Evolutionary conservation across 1,140 invertebrate species (phyloP).

Genomic region (Drusus annulatus): DNA sequence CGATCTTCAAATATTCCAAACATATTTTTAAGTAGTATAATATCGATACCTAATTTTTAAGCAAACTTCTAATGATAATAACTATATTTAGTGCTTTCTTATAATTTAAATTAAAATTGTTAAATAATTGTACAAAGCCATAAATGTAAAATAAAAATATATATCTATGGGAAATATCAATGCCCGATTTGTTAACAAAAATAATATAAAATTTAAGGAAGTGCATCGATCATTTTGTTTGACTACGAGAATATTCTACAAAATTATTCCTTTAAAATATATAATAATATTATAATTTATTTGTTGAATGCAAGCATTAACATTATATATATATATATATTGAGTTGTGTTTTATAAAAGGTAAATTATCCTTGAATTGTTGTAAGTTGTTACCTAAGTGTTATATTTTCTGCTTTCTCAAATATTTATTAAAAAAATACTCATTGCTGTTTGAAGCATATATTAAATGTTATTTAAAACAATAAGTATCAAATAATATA

Average conservation of each 20-base stretch:
- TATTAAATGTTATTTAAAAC: conserved; percentile 51
- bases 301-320: conserved; percentile 8
- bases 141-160: conserved; percentile 26
- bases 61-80: no score
- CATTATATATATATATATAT: conserved; percentile 16
- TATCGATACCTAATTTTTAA: neutral
- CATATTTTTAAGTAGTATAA: no score
- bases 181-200: conserved; percentile 38
- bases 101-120: conserved; percentile 4
- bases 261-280: neutral
- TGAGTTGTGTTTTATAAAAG: conserved; percentile 20
- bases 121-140: conserved; percentile 19
- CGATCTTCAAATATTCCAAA: no score
- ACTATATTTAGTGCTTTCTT: no score
- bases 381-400: conserved; percentile 20
- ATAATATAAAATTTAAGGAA: conserved; percentile 27
- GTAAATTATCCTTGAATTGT: neutral
- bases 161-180: conserved; percentile 48
- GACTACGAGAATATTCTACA: no score
- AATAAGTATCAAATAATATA: conserved; percentile 29
- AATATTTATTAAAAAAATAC: conserved; percentile 48
- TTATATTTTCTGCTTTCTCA: conserved; percentile 54
- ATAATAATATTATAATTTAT: conserved; percentile 14
- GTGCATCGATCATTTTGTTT: conserved; percentile 8
- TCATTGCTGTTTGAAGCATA: conserved; percentile 55